phyloP scores from a whole-genome alignment of 2,888 invertebrate species.

The Epicampocera succincta region DNA sequence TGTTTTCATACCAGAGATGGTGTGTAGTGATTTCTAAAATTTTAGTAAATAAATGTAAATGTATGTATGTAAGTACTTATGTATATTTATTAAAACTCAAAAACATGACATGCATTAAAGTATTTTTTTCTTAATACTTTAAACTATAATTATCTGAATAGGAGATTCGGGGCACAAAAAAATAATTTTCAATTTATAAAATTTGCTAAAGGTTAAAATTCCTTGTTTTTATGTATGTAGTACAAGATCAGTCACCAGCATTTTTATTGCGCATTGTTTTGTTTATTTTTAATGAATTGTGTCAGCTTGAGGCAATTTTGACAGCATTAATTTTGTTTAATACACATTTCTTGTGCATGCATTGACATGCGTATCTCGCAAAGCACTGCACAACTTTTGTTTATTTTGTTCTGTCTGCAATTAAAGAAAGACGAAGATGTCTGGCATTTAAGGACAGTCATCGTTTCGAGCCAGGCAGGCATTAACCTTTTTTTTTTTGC shows the following conservation, averaged over 20 bases:
- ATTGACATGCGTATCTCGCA: conserved; percentile 60
- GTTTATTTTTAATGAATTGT: conserved; percentile 19
- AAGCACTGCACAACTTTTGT: conserved; percentile 13
- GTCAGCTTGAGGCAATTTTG: conserved; percentile 65
- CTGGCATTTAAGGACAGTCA: conserved; percentile 40
- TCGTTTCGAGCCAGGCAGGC: conserved; percentile 19
- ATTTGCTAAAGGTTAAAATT: too few relatives aligned
- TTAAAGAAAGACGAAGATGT: conserved; percentile 32
- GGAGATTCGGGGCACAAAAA: too few relatives aligned
- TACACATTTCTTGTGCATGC: conserved; percentile 63
- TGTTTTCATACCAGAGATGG: not conserved
- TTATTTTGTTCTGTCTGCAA: conserved; percentile 25
- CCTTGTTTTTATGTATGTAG: not conserved
- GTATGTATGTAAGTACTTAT: too few relatives aligned
- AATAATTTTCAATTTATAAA: too few relatives aligned
- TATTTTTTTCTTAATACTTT: too few relatives aligned
- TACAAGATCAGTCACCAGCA: not conserved
- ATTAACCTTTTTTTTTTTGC: conserved; percentile 7
- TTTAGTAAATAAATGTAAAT: too few relatives aligned
- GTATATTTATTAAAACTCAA: too few relatives aligned
- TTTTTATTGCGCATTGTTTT: conserved; percentile 19
- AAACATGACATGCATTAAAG: too few relatives aligned
- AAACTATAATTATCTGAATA: too few relatives aligned
- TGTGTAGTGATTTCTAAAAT: not conserved
- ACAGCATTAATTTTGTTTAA: conserved; percentile 56